Base-by-base conservation (phyloP, 2,888 invertebrate genomes). In the Arrhopalites spinosus region DNA sequence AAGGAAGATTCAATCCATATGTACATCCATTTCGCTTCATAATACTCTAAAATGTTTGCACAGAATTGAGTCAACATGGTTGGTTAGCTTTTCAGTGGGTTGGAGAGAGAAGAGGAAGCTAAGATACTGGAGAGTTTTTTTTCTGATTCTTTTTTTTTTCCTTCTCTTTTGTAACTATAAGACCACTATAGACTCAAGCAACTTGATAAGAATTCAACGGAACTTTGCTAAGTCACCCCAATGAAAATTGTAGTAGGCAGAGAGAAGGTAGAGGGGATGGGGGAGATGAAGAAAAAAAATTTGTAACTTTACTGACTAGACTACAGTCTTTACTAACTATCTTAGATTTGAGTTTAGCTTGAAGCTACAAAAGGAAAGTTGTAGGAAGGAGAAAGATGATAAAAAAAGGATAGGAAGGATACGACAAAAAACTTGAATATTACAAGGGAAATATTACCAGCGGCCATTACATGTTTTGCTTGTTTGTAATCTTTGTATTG, bases 1-100 rank as follows among this genome's bases (percentile, higher is more conserved):
- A 20, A 23, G 56, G 36, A 36, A 36, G 36, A 36, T 36, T 36
- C 36, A 36, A 36, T 36, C 36, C 36, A 66, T 29, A 29, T 66
- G 53, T 30, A 29, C 30, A 20, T 29, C 64, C 64, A 17, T n/a
- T 15, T 27, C 7, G 30, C 64, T 66, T 36, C 64, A 30, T 15
- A 66, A 64, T 50, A 11, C 11, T 27, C 23, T 72, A 72, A 59
- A 72, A 45, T 72, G 72, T 72, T 71, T 61, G 71, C 30, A 72
- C 61, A 72, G 45, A 72, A 72, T 72, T 72, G 72, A 72, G 72
- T 72, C 72, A 72, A 72, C 72, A 72, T 61, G 72, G 61, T 61
- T 72, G 36, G 72, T 72, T 72, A 59, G 45, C 25, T 61, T 72
- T 72, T 68, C 23, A 27, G 61, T 53, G 17, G 53, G 17, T 53